Conservation (phyloP, 2,888 invertebrate species). For the Tridacna crocea region DNA sequence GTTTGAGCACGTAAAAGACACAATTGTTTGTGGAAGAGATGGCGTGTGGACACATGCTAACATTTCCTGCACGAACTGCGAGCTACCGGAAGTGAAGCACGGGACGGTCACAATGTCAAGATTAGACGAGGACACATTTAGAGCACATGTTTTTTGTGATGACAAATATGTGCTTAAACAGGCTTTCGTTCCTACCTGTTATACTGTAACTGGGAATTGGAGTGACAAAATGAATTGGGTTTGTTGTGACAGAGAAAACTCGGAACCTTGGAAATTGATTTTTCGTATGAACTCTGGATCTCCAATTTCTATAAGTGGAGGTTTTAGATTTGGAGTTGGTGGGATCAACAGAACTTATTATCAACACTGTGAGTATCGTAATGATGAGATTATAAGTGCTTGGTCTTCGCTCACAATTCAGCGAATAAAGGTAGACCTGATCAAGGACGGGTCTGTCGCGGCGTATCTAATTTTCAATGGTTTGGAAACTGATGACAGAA, state of each 20-base stretch:
- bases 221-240: not conserved
- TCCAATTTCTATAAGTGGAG: not conserved
- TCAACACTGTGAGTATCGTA: not conserved
- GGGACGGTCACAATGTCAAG: constrained; percentile 5
- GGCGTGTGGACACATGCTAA: constrained; percentile 2
- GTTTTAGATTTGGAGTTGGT: not conserved
- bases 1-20: not conserved
- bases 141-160: not conserved
- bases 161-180: not conserved
- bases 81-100: not conserved
- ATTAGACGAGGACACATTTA: not conserved
- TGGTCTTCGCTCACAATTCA: not conserved
- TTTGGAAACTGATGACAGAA: not conserved
- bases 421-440: constrained; percentile 5
- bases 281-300: constrained; percentile 5
- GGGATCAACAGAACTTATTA: not conserved
- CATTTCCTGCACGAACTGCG: constrained; percentile 17
- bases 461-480: constrained; percentile 16
- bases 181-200: not conserved
- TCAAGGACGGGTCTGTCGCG: not conserved
- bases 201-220: not conserved
- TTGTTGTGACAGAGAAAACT: not conserved
- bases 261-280: not conserved
- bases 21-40: not conserved
- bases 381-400: not conserved